Evolutionary conservation across 2,113 vertebrate species (phyloP).

Genomic region (Proterorhinus semilunaris): DNA sequence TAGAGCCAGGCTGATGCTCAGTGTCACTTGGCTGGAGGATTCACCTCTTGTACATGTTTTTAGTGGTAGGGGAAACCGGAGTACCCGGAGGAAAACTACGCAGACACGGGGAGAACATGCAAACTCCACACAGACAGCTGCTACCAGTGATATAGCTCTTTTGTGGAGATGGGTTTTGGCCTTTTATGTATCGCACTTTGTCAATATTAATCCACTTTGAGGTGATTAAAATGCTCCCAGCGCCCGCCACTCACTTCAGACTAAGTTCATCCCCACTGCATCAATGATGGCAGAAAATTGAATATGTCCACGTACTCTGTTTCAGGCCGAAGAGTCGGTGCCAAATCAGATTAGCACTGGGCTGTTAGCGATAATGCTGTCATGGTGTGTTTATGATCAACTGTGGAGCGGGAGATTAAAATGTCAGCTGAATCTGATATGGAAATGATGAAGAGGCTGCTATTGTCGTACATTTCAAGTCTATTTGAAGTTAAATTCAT

Average conservation of each 20-base stretch:
- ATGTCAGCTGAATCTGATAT: constrained; percentile 6
- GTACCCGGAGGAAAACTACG: too few relatives aligned
- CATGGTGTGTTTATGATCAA: constrained; percentile 13
- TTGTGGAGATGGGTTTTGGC: background rate
- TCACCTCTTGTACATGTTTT: too few relatives aligned
- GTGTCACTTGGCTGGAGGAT: too few relatives aligned
- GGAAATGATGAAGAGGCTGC: background rate
- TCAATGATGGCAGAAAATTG: constrained; percentile 3
- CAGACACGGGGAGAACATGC: too few relatives aligned
- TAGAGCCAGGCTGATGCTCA: too few relatives aligned
- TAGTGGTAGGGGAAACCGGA: too few relatives aligned
- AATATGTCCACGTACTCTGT: constrained; percentile 5
- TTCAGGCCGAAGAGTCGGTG: constrained; percentile 13
- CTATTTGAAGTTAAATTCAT: background rate
- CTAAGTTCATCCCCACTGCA: constrained; percentile 2
- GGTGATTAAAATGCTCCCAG: constrained; percentile 9
- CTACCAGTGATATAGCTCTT: background rate
- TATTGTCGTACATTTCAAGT: background rate
- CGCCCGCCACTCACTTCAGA: background rate
- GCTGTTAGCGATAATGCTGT: constrained; percentile 9
- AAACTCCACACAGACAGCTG: background rate
- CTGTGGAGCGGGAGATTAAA: constrained; percentile 14
- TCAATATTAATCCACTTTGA: background rate
- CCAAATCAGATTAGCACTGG: constrained; percentile 33
- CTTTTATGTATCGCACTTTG: background rate